Evolutionary conservation across 1,140 invertebrate genomes (phyloP).

Genomic region (Drepana arcuata): DNA sequence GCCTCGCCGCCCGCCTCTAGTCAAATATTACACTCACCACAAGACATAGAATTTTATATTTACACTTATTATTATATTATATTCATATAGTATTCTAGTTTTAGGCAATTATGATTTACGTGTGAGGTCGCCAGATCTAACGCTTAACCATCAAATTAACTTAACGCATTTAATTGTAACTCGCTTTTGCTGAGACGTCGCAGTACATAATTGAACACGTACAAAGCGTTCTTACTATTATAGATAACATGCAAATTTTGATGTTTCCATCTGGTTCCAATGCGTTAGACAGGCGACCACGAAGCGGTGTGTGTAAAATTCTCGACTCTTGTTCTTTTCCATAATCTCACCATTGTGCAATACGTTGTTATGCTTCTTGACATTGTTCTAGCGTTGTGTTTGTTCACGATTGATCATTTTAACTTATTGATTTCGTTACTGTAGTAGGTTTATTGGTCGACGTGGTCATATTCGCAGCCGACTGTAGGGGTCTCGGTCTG

Average conservation of each 20-base stretch:
- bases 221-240: too few species aligned
- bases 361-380: slow-evolving; percentile 63
- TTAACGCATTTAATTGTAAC: too few species aligned
- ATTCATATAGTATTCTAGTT: slow-evolving; percentile 72
- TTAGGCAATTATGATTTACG: slow-evolving; percentile 68
- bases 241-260: too few species aligned
- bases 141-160: too few species aligned
- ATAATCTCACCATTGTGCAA: slow-evolving; percentile 49
- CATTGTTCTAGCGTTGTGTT: slow-evolving; percentile 48
- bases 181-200: too few species aligned
- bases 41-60: slow-evolving; percentile 72
- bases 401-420: slow-evolving; percentile 29
- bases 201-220: too few species aligned
- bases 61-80: slow-evolving; percentile 70
- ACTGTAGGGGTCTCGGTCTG: too few species aligned
- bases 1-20: slow-evolving; percentile 59
- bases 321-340: slow-evolving; percentile 48
- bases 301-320: slow-evolving; percentile 38
- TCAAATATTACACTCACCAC: slow-evolving; percentile 70
- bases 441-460: slow-evolving; percentile 38
- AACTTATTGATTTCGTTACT: slow-evolving; percentile 31
- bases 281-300: too few species aligned
- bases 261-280: too few species aligned
- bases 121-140: too few species aligned
- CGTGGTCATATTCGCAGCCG: slow-evolving; percentile 39